Conservation (phyloP, 2,113 vertebrate genomes). For the Perca flavescens region DNA sequence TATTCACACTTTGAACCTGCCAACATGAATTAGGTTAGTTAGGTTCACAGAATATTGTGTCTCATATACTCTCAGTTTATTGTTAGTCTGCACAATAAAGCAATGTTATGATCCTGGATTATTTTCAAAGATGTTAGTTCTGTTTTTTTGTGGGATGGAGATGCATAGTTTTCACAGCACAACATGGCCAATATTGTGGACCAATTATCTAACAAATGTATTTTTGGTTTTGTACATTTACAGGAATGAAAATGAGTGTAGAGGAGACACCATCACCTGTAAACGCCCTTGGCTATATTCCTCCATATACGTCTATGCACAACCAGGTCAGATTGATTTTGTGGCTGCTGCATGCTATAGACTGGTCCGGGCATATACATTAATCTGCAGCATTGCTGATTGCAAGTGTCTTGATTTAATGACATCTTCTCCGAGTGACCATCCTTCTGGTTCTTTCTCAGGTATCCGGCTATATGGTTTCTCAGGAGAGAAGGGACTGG, state of each 20-base stretch:
- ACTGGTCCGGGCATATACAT: background rate
- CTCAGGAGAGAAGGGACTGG: slow-evolving; percentile 92
- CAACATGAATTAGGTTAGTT: background rate
- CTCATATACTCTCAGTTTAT: background rate
- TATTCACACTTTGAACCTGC: slow-evolving; percentile 4
- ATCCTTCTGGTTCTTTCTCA: slow-evolving; percentile 55
- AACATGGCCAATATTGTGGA: background rate
- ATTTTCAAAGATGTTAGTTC: background rate
- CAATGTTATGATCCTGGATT: background rate
- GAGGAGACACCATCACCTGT: slow-evolving; percentile 88
- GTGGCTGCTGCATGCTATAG: background rate
- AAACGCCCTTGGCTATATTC: slow-evolving; percentile 83
- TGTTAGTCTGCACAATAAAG: background rate
- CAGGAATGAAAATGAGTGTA: slow-evolving; percentile 89
- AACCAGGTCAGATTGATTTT: slow-evolving; percentile 85
- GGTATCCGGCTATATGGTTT: slow-evolving; percentile 90
- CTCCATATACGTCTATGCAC: slow-evolving; percentile 88
- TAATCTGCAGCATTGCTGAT: background rate
- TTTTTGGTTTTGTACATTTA: slow-evolving; percentile 34
- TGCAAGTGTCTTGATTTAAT: background rate
- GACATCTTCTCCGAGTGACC: background rate
- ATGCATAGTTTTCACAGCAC: background rate
- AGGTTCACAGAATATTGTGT: background rate
- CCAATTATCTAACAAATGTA: background rate
- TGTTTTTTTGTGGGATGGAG: background rate